Evolutionary conservation across 2,797 vertebrate genomes (phyloP), one percentile per base, ranked within the genome.

Genomic region (Pteronotus mesoamericanus): DNA sequence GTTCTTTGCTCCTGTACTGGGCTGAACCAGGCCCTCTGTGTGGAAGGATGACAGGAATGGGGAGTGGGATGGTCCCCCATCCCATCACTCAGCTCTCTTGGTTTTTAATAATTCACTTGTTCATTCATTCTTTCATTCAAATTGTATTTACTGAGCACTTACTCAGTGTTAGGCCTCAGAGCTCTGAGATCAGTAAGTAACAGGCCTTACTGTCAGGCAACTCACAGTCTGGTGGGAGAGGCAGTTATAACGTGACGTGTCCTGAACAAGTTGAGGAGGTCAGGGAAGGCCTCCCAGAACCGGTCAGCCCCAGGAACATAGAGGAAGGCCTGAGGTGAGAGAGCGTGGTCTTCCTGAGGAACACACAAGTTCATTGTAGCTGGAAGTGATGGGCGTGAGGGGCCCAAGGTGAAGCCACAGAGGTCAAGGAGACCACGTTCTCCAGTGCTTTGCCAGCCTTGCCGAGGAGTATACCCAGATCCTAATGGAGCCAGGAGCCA

Each of bases 211-310:
- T 7, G 3, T 18, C 10, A 4, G 22, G 34, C 68, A 18, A 59
- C n/a, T 64, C 32, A 5, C 26, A 16, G 34, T 11, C 42, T 22
- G 72, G 48, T 44, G 7, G 51, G 42, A n/a, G n/a, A 57, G 26
- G 51, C 44, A 7, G 39, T n/a, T 1, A 0, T 44, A 22, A 9
- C 8, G n/a, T 51, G 55, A 42, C 29, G 0, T 3, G 7, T 10
- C 16, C 5, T n/a, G n/a, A n/a, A n/a, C n/a, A n/a, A n/a, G n/a
- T n/a, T n/a, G n/a, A n/a, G n/a, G n/a, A n/a, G n/a, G n/a, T n/a
- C n/a, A 46, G 24, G 22, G 7, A 68, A 79, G 19, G 22, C 19
- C 72, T 42, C 39, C 29, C 24, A 22, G 84, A 66, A 29, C 9
- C 2, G 22, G 12, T 48, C 10, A 48, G 64, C n/a, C 3, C 37